Percentiles rank a stretch among this genome's conserved stretches.
Evolutionary conservation across 2,797 vertebrate species (phyloP).

Genomic region (Gambusia yucatana): DNA sequence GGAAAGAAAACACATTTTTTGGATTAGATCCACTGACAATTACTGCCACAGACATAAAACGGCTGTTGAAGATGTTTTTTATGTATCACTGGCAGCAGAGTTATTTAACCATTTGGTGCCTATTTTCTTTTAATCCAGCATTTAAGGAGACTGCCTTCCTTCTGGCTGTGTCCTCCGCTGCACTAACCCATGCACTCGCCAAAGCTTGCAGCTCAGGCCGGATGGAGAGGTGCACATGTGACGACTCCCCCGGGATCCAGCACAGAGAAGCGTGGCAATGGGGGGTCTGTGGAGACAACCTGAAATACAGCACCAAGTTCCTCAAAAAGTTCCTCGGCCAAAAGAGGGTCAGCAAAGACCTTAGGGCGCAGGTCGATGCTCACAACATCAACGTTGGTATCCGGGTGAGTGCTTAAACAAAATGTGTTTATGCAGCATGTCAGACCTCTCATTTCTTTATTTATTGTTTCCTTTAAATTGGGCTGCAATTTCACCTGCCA

Average conservation of each 20-base stretch:
- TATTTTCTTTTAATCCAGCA: conserved; percentile 75
- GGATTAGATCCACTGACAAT: conserved; percentile 5
- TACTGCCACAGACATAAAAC: neutral
- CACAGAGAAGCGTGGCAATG: conserved; percentile 98
- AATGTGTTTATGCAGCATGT: neutral
- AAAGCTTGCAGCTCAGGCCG: conserved; percentile 96
- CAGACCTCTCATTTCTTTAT: neutral
- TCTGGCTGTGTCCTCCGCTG: conserved; percentile 91
- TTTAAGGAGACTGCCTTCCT: conserved; percentile 98
- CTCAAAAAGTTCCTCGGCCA: conserved; percentile 95
- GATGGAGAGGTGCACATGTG: conserved; percentile 98
- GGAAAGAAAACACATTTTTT: conserved; percentile 18
- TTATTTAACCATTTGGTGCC: conserved; percentile 16
- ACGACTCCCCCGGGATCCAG: conserved; percentile 94
- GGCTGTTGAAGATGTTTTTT: neutral
- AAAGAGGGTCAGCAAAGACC: conserved; percentile 93
- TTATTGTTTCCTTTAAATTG: conserved; percentile 38
- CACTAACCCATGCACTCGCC: conserved; percentile 92
- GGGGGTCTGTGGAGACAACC: conserved; percentile 97
- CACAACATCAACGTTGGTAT: conserved; percentile 97
- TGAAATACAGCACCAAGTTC: conserved; percentile 97
- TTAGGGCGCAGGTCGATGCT: conserved; percentile 91
- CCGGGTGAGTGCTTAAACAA: conserved; percentile 83
- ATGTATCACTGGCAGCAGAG: neutral
- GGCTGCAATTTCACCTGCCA: conserved; percentile 40